Evolutionary conservation across 2,797 vertebrate species (phyloP).

Genomic region (Varecia variegata): DNA sequence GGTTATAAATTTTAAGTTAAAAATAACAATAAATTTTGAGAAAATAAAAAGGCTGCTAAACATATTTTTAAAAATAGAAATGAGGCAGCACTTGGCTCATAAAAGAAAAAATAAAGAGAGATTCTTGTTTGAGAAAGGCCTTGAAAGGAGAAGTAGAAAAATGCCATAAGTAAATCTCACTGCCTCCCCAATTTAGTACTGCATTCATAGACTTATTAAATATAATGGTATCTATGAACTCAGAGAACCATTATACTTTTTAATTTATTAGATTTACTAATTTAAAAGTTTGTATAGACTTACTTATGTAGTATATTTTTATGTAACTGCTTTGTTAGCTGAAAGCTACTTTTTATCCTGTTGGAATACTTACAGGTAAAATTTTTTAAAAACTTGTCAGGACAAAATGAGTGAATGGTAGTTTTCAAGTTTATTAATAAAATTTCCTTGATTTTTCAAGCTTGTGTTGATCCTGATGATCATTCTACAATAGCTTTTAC

Average conservation of each 20-base stretch:
- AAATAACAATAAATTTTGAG: constrained; percentile 19
- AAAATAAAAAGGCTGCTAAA: background rate
- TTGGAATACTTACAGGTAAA: background rate
- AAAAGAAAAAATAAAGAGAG: background rate
- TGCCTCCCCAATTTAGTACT: background rate
- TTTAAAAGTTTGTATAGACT: background rate
- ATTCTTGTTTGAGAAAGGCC: background rate
- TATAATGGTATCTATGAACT: background rate
- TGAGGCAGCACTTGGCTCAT: background rate
- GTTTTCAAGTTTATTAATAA: background rate
- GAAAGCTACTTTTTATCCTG: background rate
- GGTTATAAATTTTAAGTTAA: background rate
- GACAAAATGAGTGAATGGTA: constrained; percentile 9
- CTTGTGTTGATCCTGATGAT: background rate
- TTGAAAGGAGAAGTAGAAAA: background rate
- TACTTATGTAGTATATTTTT: background rate
- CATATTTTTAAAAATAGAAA: constrained; percentile 9
- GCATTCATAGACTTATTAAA: background rate
- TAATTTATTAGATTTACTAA: background rate
- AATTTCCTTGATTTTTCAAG: background rate
- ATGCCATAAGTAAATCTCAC: background rate
- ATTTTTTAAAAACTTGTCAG: background rate
- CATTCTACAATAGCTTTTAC: background rate
- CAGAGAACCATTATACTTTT: background rate
- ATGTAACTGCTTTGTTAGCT: background rate